phyloP scores from a whole-genome alignment of 2,888 invertebrate genomes.

The Tiliacea aurago region DNA sequence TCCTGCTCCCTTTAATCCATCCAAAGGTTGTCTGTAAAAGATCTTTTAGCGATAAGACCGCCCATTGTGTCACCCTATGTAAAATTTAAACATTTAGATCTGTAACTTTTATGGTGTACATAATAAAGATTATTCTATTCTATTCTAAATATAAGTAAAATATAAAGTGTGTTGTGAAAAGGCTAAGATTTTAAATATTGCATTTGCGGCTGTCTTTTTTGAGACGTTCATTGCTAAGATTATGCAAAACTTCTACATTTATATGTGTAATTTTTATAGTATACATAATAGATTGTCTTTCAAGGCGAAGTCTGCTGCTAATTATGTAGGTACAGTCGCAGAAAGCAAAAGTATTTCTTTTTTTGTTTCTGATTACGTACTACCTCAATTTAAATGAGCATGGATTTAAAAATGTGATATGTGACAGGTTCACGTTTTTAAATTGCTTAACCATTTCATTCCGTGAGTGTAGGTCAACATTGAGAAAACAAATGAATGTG shows the following conservation, averaged over 20 bases:
- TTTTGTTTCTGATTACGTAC: neutral
- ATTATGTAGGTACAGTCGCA: neutral
- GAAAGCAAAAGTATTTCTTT: neutral
- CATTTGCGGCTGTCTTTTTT: no score
- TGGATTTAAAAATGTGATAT: no score
- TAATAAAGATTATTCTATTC: no score
- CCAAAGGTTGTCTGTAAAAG: no score
- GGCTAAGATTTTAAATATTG: neutral
- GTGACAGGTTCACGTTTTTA: neutral
- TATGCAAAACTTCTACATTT: no score
- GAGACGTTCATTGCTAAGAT: neutral
- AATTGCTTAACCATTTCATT: neutral
- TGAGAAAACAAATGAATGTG: neutral
- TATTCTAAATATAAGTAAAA: no score
- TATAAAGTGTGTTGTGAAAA: neutral
- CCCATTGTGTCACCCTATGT: no score
- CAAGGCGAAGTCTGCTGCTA: neutral
- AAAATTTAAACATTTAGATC: no score
- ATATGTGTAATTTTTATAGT: no score
- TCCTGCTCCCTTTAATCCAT: no score
- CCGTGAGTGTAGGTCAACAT: neutral
- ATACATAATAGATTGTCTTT: neutral
- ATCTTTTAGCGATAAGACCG: no score
- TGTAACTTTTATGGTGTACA: no score
- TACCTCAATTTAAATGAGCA: neutral